Conservation (phyloP, 2,113 vertebrate genomes). For the Pterocles gutturalis region DNA sequence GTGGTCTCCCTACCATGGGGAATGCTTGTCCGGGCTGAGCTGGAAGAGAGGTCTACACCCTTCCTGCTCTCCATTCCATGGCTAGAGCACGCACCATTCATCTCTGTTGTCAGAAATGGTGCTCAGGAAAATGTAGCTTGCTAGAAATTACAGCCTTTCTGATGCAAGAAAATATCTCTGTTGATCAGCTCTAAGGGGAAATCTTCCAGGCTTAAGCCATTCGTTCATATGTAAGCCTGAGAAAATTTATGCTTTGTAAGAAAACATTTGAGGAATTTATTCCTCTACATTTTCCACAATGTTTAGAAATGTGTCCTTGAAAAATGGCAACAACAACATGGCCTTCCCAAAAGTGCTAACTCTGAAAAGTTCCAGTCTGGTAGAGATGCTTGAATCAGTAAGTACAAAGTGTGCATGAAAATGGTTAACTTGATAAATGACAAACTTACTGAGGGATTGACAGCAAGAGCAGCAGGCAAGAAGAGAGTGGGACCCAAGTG, state of each 20-base stretch:
- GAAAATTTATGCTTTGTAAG: not conserved
- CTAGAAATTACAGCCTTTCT: not conserved
- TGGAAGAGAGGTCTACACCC: not conserved
- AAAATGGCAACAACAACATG: not conserved
- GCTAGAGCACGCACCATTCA: not conserved
- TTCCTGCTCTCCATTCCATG: not conserved
- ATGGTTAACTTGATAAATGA: not conserved
- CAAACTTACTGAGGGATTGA: not conserved
- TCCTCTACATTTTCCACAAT: not conserved
- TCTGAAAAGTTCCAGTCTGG: not conserved
- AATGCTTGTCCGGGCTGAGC: not conserved
- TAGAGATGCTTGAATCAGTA: not conserved
- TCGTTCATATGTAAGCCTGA: not conserved
- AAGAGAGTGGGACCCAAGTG: not conserved
- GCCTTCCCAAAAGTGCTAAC: not conserved
- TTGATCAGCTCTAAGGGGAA: not conserved
- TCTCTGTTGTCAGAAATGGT: not conserved
- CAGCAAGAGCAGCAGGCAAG: not conserved
- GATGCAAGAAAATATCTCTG: not conserved
- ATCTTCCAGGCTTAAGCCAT: not conserved
- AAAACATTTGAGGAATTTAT: constrained; percentile 16
- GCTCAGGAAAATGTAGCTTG: not conserved
- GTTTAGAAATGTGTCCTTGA: not conserved
- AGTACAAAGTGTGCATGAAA: not conserved
- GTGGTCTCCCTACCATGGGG: not conserved